These are phyloP conservation scores for Volucella inflata DNA, from an alignment of 2,888 invertebrate species.

Conservation along the genomic window DNA sequence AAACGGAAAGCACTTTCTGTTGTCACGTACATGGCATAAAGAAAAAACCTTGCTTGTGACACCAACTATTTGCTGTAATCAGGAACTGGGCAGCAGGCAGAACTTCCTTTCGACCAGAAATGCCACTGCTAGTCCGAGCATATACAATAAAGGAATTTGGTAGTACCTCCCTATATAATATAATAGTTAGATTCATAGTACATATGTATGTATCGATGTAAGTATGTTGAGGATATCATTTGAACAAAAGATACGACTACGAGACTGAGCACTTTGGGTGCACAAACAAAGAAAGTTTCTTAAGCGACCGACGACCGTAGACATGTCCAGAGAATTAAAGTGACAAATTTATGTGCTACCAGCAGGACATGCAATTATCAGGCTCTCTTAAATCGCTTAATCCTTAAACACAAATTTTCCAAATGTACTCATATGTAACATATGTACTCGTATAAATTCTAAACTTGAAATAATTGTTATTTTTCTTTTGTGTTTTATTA, in stretches of 20 bases:
- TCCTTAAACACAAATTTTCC: conserved; percentile 13
- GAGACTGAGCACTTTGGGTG: neutral
- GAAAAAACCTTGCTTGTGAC: conserved; percentile 38
- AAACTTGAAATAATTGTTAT: conserved; percentile 32
- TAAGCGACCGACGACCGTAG: conserved; percentile 3
- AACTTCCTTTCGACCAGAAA: conserved; percentile 18
- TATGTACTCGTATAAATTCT: no score
- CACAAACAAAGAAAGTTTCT: conserved; percentile 35
- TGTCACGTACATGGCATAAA: conserved; percentile 68
- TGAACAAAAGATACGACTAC: no score
- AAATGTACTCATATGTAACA: neutral
- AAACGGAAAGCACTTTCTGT: conserved; percentile 64
- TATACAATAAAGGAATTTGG: conserved; percentile 13
- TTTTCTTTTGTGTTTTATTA: conserved; percentile 81
- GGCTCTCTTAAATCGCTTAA: conserved; percentile 32
- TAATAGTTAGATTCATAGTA: conserved; percentile 12
- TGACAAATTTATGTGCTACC: conserved; percentile 59
- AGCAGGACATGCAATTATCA: conserved; percentile 49
- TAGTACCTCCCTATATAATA: conserved; percentile 26
- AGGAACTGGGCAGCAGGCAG: conserved; percentile 58
- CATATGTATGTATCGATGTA: no score
- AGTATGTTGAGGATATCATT: neutral
- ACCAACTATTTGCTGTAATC: conserved; percentile 69
- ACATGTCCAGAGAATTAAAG: conserved; percentile 52
- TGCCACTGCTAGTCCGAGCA: conserved; percentile 4